phyloP scores from a whole-genome alignment of 1,140 invertebrate genomes.

The Lasioglossum albipes region DNA sequence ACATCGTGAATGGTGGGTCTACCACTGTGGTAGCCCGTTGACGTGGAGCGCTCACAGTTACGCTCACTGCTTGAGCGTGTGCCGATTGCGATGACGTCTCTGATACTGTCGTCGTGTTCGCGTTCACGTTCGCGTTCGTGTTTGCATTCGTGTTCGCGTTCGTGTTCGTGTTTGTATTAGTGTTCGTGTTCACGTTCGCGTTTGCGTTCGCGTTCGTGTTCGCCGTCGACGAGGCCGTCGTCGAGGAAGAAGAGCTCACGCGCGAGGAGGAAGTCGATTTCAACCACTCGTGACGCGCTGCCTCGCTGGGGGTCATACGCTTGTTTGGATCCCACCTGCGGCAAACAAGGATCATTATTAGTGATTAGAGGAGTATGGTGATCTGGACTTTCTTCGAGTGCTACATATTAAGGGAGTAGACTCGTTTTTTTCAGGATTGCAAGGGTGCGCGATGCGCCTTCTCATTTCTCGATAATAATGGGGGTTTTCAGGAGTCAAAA shows the following conservation, averaged over 20 bases:
- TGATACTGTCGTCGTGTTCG: conserved; percentile 52
- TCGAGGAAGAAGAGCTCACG: conserved; percentile 70
- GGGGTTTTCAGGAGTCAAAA: too few species aligned
- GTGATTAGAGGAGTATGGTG: neutral
- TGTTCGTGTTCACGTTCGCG: too few species aligned
- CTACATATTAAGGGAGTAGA: too few species aligned
- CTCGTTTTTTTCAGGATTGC: too few species aligned
- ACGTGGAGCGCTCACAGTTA: conserved; percentile 63
- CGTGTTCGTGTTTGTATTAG: conserved; percentile 32
- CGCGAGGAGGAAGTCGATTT: conserved; percentile 69
- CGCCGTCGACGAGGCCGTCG: conserved; percentile 69
- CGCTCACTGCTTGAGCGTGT: conserved; percentile 70
- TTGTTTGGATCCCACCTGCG: conserved; percentile 95
- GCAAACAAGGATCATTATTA: conserved; percentile 15
- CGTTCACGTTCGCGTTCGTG: neutral
- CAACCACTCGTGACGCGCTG: conserved; percentile 89
- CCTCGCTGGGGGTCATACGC: conserved; percentile 95
- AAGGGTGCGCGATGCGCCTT: too few species aligned
- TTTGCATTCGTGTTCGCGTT: conserved; percentile 45
- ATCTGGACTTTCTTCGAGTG: too few species aligned
- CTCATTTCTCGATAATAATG: too few species aligned
- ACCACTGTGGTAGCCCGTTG: conserved; percentile 72
- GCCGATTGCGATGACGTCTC: conserved; percentile 69
- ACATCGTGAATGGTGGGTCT: conserved; percentile 72
- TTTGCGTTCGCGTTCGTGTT: conserved; percentile 42